Conservation (phyloP, 2,113 vertebrate genomes). For the Passerina amoena region DNA sequence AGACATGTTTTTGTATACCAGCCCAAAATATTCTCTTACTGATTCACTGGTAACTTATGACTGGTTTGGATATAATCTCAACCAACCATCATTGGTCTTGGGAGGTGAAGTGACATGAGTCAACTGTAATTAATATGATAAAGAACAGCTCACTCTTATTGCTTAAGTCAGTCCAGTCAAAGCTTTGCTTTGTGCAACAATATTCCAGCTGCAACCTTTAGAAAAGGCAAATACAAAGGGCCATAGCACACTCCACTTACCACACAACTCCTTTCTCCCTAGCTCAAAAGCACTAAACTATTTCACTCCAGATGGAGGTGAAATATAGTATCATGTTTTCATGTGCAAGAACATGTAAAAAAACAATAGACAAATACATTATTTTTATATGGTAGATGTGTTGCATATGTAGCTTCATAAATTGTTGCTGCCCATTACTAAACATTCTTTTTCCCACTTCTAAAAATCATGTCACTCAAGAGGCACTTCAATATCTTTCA, state of each 20-base stretch:
- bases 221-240: neutral
- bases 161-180: neutral
- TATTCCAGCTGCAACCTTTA: neutral
- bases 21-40: slow-evolving; percentile 20
- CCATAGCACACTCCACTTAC: neutral
- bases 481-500: neutral
- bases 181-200: neutral
- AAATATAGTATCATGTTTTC: neutral
- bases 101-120: neutral
- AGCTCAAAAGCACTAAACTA: neutral
- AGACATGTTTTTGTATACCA: slow-evolving; percentile 18
- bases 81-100: neutral
- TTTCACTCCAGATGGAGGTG: neutral
- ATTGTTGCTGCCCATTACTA: neutral
- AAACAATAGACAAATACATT: neutral
- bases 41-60: slow-evolving; percentile 39
- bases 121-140: slow-evolving; percentile 14
- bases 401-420: neutral
- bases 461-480: neutral
- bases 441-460: neutral
- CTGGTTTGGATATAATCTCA: slow-evolving; percentile 19
- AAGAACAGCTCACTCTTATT: neutral
- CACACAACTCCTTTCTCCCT: neutral
- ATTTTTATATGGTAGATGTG: neutral
- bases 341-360: neutral